Percentiles rank a stretch among this genome's conserved stretches.
These are phyloP conservation scores for Bombus superbus DNA, from an alignment of 1,140 invertebrate species.

Conservation along the genomic window DNA sequence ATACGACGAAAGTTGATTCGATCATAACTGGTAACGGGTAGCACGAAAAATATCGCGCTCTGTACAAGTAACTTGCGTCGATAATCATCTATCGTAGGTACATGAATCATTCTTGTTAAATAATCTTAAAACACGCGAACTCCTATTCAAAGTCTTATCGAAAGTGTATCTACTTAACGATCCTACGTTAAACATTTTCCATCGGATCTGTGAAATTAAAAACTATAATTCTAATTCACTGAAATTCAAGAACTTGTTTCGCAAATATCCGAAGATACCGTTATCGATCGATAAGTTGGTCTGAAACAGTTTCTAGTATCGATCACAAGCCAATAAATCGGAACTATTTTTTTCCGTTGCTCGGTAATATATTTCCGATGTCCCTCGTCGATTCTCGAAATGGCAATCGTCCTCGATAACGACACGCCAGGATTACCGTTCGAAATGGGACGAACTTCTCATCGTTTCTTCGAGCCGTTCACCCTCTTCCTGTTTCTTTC, in stretches of 20 bases:
- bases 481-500: background rate
- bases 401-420: background rate
- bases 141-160: background rate
- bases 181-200: background rate
- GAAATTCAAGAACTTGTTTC: too few relatives aligned
- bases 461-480: background rate
- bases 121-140: background rate
- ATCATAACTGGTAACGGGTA: background rate
- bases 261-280: background rate
- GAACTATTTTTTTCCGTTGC: background rate
- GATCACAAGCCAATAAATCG: constrained; percentile 21
- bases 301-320: background rate
- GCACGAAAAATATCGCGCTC: background rate
- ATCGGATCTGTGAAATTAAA: background rate
- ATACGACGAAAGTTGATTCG: background rate
- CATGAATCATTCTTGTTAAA: background rate
- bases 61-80: background rate
- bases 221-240: too few relatives aligned
- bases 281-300: background rate
- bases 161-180: background rate
- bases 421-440: background rate
- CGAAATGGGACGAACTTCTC: constrained; percentile 14
- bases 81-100: background rate
- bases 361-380: background rate
- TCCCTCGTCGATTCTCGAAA: background rate